phyloP scores from a whole-genome alignment of 2,888 invertebrate genomes.

The Megamerina dolium region DNA sequence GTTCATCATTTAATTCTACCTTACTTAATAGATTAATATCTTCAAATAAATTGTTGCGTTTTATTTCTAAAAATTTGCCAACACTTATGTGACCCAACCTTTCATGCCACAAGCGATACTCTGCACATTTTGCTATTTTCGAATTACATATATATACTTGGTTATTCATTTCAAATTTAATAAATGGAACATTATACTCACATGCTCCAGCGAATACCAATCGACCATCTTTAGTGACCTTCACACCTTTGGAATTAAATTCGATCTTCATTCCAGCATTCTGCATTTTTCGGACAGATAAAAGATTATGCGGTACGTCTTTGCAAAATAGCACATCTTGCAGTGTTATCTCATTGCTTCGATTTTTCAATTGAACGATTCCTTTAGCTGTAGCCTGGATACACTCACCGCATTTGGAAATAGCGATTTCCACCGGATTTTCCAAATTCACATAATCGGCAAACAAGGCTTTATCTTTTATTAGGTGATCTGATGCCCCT shows the following conservation, averaged over 20 bases:
- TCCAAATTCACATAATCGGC: conserved; percentile 14
- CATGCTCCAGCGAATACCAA: conserved; percentile 11
- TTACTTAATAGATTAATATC: conserved; percentile 15
- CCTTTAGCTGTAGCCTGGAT: conserved; percentile 24
- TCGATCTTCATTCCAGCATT: conserved; percentile 28
- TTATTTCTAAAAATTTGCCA: conserved; percentile 22
- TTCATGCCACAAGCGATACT: conserved; percentile 26
- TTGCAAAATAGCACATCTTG: conserved; percentile 28
- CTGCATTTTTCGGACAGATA: conserved; percentile 23
- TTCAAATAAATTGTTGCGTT: conserved; percentile 17
- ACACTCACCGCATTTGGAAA: conserved; percentile 27
- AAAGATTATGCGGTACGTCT: conserved; percentile 25
- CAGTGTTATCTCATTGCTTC: conserved; percentile 18
- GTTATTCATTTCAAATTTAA: conserved; percentile 14
- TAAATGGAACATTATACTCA: conserved; percentile 14
- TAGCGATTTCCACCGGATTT: conserved; percentile 29
- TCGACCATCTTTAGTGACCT: conserved; percentile 26
- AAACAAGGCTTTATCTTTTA: conserved; percentile 19
- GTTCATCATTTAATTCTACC: conserved; percentile 15
- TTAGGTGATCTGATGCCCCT: conserved; percentile 22
- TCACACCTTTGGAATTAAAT: too few species aligned
- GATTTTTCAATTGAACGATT: conserved; percentile 24
- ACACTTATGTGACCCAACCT: conserved; percentile 22
- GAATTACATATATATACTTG: too few species aligned
- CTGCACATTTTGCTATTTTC: too few species aligned